Base-by-base conservation (phyloP, 2,888 invertebrate species). In the Mesorhabditis sp. region DNA sequence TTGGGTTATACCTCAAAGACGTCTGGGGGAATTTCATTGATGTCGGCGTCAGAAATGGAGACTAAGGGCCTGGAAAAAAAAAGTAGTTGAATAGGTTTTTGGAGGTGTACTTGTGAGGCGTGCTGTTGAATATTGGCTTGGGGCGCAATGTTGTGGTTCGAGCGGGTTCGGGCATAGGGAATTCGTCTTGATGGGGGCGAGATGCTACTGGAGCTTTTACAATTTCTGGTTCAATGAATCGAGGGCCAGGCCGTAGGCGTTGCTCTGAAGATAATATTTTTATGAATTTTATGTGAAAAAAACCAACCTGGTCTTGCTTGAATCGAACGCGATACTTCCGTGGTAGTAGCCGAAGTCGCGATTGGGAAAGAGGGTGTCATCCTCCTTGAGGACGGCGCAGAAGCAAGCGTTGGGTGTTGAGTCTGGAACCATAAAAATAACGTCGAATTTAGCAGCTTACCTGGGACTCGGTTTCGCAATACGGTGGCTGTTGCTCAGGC, bases 21-120 rank as follows among this genome's bases (percentile, higher is more conserved):
- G 64, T 84, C 84, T 4, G 81, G 80, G 0, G 82, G 82, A 62
- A 84, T 66, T 45, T 82, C 77, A 28, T 71, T 72, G 64, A 84
- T 79, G 66, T 84, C 84, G 41, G 78, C 77, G 62, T 79, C 79
- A 5, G 78, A 74, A 45, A 84, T 68, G 4, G 82, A 78, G 41
- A 84, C 81, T 43, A 84, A 72, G 3, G 82, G 83, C 43, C 77
- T 72, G 69, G 45, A 71, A 66, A 13, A 41, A 43, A 45, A 28
- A 28, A 28, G 28, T 28, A 28, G 28, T 28, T 28, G 28, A 28
- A 28, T 28, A 28, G 28, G 28, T 28, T 28, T 28, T 28, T 28
- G 28, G 28, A 28, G 28, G 1, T 28, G 44, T 44, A 70, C 70
- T 50, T 64, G 43, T 70, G 72, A 10, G 70, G 70, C 10, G 72